A percentile compares a stretch with the other conserved stretches of the same genome.
Evolutionary conservation across 2,888 invertebrate genomes (phyloP).

Genomic region (Chironomus riparius): DNA sequence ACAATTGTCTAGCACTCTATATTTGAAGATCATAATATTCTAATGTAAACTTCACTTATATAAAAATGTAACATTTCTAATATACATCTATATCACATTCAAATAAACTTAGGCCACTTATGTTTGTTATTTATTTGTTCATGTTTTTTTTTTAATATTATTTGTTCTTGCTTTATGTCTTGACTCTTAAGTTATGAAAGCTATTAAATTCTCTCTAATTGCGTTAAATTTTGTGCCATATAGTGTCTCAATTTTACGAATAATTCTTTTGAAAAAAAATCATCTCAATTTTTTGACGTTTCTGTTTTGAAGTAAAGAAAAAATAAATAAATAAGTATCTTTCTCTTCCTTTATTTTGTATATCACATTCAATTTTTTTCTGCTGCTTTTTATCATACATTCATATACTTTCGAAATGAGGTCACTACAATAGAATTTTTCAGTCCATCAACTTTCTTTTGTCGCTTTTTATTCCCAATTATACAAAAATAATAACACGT

Average conservation of each 20-base stretch:
- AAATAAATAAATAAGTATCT: no score
- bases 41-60: no score
- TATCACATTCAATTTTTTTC: neutral
- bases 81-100: neutral
- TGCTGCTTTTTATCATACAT: neutral
- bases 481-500: no score
- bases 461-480: neutral
- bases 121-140: neutral
- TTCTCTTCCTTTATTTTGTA: neutral
- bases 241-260: no score
- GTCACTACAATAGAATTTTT: neutral
- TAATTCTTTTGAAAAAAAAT: no score
- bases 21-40: no score
- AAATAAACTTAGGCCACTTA: neutral
- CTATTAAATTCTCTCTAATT: no score
- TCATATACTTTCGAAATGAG: neutral
- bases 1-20: no score
- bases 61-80: no score
- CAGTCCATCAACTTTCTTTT: slow-evolving; percentile 6
- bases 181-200: neutral
- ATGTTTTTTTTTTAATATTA: neutral
- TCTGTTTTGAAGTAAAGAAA: no score
- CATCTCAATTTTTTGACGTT: no score
- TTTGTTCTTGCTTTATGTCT: neutral
- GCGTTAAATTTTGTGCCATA: no score